Evolutionary conservation across 2,797 vertebrate species (phyloP), one percentile per base, ranked within the genome.

Genomic region (Microctenopoma stevenorrisi): DNA sequence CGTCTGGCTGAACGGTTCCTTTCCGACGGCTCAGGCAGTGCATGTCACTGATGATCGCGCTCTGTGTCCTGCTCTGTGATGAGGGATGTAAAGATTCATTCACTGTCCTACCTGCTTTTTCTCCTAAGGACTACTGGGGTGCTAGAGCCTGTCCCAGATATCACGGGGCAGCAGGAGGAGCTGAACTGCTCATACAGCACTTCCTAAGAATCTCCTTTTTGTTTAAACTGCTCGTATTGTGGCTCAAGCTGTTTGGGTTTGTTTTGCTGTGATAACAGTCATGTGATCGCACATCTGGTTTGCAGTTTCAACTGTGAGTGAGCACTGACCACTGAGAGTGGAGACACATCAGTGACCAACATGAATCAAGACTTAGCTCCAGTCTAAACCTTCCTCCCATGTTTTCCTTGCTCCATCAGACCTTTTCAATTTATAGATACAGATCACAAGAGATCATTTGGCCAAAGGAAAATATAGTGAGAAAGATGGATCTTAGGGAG

Each of bases 211-310:
- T 18, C 18, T 18, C 18, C 18, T 1, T 18, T 18, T 30, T 30
- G 28, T 30, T 30, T 30, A 30, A 30, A 30, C 28, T 3, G 28
- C 28, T 30, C 28, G 5, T 30, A 30, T 30, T 30, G 28, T 30
- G 28, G 3, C 28, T 30, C 28, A 8, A n/a, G 44, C 35, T 48
- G 35, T 35, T 28, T 61, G 37, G 28, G 44, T 35, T 48, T 22
- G 30, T 49, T 49, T 37, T 40, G 14, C 30, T 18, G 43, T 33
- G 33, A 48, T 42, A 63, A 16, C 9, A 18, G 46, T 35, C 35
- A 18, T 63, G 54, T 40, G 53, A 58, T 75, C 67, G 37, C 53
- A 74, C 62, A 77, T 74, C 79, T 74, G 66, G 65, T 66, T 74
- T 65, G 38, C 48, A 40, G 49, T 46, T 11, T 11, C 25, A 4